Evolutionary conservation across 2,797 vertebrate species (phyloP), one percentile per base, ranked within the genome.

Genomic region (Megaceryle alcyon): DNA sequence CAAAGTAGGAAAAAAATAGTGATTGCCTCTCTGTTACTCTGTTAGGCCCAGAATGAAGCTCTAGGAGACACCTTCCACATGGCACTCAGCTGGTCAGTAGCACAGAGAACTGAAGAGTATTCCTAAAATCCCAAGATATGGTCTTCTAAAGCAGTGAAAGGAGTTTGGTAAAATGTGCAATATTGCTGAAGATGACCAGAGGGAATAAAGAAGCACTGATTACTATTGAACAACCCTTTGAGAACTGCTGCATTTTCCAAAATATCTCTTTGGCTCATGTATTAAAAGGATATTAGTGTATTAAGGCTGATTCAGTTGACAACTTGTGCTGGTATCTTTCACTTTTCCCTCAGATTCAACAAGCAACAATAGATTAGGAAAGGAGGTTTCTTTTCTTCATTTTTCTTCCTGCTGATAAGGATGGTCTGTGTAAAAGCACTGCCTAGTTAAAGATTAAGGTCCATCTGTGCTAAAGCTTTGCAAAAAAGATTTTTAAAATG

Each of bases 61-160:
- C 35, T 28, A 33, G 44, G n/a, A 37, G 19, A 60, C 11, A 13
- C 33, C 28, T 78, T 64, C 61, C 35, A 46, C 9, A 13, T 0
- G 8, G 57, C 23, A 35, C 21, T 13, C 51, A 76, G 28, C 48
- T 86, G 57, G 25, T 56, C 31, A 43, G 7, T 29, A 46, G 10
- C 57, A 63, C 37, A 25, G 41, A 69, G 18, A 0, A 0, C 10
- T 19, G 9, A 33, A 26, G 31, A 23, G 3, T 31, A 12, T 15
- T 65, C 66, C 61, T 60, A 56, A 90, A 88, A 71, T 75, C 31
- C 31, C 33, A 31, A 29, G 19, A 37, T 79, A 31, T 6, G 11
- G 23, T 66, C 16, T 43, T 77, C n/a, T 26, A 49, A 64, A 41
- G 12, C 28, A 93, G 22, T 19, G 37, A 78, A 49, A 75, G 18